phyloP scores from a whole-genome alignment of 1,140 invertebrate species.

The Glomeris maerens region DNA sequence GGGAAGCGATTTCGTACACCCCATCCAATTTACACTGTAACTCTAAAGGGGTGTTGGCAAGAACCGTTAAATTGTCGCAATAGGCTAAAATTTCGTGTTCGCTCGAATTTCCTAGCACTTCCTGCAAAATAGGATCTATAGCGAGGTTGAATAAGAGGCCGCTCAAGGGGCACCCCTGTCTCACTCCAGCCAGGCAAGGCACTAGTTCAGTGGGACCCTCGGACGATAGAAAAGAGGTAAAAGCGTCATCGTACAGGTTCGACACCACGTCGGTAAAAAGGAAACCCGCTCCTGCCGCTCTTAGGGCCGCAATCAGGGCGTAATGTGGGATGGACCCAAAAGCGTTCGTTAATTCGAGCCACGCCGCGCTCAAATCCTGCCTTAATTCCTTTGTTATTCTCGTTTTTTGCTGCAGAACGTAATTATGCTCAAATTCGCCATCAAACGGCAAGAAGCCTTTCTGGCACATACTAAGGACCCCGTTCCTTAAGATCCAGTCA shows the following conservation, averaged over 20 bases:
- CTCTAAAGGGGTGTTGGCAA: background rate
- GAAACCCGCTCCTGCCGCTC: constrained; percentile 1
- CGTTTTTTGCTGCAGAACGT: constrained; percentile 10
- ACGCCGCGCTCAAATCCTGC: constrained; percentile 14
- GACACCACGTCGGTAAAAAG: constrained; percentile 10
- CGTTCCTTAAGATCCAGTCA: background rate
- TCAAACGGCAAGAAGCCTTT: constrained; percentile 18
- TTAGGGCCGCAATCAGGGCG: constrained; percentile 16
- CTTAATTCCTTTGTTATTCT: constrained; percentile 12
- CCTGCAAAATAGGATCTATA: constrained; percentile 19
- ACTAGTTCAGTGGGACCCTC: constrained; percentile 5
- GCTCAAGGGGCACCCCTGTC: constrained; percentile 26
- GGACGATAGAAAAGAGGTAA: constrained; percentile 3
- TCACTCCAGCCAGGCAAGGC: constrained; percentile 20
- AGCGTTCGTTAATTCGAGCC: constrained; percentile 22
- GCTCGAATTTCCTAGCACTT: background rate
- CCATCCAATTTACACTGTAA: constrained; percentile 11
- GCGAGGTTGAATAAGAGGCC: constrained; percentile 25
- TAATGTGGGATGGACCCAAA: constrained; percentile 27
- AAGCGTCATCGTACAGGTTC: constrained; percentile 4
- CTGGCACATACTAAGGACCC: constrained; percentile 13
- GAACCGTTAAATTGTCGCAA: constrained; percentile 14
- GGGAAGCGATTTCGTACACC: background rate
- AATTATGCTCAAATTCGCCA: constrained; percentile 14
- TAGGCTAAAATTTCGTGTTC: constrained; percentile 9